phyloP scores from a whole-genome alignment of 1,140 invertebrate genomes.

The Acromyrmex charruanus region DNA sequence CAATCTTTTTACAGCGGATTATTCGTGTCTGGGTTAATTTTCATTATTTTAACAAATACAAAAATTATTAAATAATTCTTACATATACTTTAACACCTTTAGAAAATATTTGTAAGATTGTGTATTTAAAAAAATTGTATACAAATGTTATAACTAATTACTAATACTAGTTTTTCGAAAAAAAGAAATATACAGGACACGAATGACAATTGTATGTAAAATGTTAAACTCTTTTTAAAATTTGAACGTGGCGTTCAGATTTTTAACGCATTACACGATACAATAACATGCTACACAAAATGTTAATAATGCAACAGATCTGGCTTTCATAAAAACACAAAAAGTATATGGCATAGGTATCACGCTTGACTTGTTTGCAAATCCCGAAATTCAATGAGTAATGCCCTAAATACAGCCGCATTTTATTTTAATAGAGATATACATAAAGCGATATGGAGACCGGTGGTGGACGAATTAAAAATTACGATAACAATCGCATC shows the following conservation, averaged over 20 bases:
- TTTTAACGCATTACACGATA: slow-evolving; percentile 19
- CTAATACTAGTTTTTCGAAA: no score
- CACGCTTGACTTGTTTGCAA: slow-evolving; percentile 18
- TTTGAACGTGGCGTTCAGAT: not conserved
- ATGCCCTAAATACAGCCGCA: slow-evolving; percentile 4
- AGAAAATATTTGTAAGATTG: no score
- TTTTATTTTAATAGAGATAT: slow-evolving; percentile 33
- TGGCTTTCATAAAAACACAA: slow-evolving; percentile 3
- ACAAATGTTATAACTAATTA: no score
- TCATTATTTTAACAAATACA: no score
- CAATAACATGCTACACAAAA: slow-evolving; percentile 6
- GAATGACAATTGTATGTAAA: not conserved
- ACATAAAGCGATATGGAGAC: not conserved
- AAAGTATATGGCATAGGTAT: not conserved
- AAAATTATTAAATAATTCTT: no score
- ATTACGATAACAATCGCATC: slow-evolving; percentile 57
- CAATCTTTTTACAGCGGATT: no score
- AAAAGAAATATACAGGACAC: no score
- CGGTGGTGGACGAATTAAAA: slow-evolving; percentile 33
- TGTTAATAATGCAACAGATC: slow-evolving; percentile 20
- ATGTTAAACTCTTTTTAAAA: not conserved
- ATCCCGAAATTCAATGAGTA: slow-evolving; percentile 10
- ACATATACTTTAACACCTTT: no score
- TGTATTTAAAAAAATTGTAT: no score
- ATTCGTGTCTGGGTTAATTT: no score